Conservation (phyloP, 2,113 vertebrate genomes). For the Pteropus alecto region DNA sequence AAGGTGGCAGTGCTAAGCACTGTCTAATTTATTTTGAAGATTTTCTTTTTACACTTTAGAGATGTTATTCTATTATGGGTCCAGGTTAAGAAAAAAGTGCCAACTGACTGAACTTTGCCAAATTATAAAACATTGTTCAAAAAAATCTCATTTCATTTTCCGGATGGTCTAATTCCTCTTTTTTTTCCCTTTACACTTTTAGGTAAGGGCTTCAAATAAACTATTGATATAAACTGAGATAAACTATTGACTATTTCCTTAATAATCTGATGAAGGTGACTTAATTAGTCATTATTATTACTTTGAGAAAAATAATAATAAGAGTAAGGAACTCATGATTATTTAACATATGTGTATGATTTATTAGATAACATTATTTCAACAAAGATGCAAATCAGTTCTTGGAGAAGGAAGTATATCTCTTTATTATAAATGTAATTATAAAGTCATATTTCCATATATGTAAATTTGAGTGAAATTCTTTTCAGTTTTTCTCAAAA, state of each 20-base stretch:
- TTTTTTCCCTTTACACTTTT: background rate
- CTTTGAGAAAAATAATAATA: background rate
- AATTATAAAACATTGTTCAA: conserved; percentile 33
- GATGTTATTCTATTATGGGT: conserved; percentile 38
- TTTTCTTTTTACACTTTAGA: conserved; percentile 56
- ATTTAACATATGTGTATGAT: background rate
- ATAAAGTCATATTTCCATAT: background rate
- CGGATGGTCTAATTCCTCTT: background rate
- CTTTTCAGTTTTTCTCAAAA: conserved; percentile 23
- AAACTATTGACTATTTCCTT: conserved; percentile 34
- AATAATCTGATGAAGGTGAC: background rate
- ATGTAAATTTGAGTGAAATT: background rate
- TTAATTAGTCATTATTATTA: conserved; percentile 25
- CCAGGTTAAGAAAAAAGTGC: conserved; percentile 40
- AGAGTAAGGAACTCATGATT: background rate
- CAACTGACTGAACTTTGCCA: conserved; percentile 32
- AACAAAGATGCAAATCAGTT: background rate
- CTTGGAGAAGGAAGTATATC: background rate
- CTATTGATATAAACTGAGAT: too few relatives aligned
- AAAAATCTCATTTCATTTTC: conserved; percentile 25
- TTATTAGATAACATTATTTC: conserved; percentile 6
- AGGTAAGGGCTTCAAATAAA: background rate
- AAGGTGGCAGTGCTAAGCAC: background rate
- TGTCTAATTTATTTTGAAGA: conserved; percentile 35
- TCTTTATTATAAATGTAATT: background rate